Evolutionary conservation across 53 echinoderm and acorn worm species (phyloP), one percentile per base, ranked within the genome.

Genomic region (Luidia sarsii): DNA sequence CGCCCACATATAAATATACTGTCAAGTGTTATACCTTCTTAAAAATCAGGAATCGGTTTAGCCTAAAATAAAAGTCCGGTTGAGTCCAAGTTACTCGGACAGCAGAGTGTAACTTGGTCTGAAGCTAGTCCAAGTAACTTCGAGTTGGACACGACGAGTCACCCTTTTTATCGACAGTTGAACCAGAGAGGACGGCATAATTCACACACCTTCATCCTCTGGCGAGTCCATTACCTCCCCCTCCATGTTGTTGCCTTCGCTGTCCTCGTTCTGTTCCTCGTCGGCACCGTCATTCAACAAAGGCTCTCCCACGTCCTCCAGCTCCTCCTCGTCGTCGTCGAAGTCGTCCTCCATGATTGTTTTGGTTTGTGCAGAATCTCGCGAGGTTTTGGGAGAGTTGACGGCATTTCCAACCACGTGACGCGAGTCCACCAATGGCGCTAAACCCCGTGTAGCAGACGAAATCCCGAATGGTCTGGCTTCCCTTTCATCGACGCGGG

Each of bases 301-400:
- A 39, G 53, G 41, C 53, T 67, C 52, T 39, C 72, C 82, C 25
- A 60, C 65, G 48, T 68, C 67, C 7, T 83, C 83, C 55, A 67
- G 41, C 53, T 67, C 52, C 39, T 82, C 82, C 25, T 70, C 65
- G 48, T 68, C 67, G 4, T 83, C 83, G 34, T 83, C 83, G 53
- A 80, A 43, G 63, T 85, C 83, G 68, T 83, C 89, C 35, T 80
- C 87, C 87, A 87, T 87, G 28, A 59, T 51, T 77, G 20, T 50
- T 85, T 75, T 32, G 9, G 63, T 53, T 80, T 59, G 35, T 6
- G 46, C 65, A 7, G n/a, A 22, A n/a, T 64, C 43, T 33, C 50
- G 39, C 35, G 23, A 61, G 34, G 14, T 59, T 30, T 37, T 57
- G 3, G 30, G 68, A 22, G 69, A 23, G 21, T 52, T 19, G 75